phyloP scores from a whole-genome alignment of 2,113 vertebrate genomes.

The Gnathochromis pfefferi region DNA sequence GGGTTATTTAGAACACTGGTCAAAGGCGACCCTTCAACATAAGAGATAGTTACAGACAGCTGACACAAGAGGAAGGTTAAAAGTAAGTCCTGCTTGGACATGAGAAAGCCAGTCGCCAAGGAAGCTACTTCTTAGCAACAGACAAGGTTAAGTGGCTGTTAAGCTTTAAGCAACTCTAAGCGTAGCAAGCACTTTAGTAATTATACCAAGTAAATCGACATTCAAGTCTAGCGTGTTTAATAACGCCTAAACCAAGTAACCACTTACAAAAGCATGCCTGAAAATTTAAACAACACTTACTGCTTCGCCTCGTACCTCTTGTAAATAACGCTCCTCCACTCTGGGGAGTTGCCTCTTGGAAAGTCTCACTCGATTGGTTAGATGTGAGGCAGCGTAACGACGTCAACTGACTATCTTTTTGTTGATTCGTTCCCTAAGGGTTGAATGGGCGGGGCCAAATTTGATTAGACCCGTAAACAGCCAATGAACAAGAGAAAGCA shows the following conservation, averaged over 20 bases:
- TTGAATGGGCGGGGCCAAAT: not conserved
- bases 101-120: not conserved
- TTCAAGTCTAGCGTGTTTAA: not conserved
- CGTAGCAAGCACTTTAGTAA: not conserved
- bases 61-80: not conserved
- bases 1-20: not conserved
- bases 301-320: not conserved
- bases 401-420: rapidly evolving
- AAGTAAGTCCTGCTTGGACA: not conserved
- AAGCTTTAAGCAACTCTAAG: not conserved
- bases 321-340: not conserved
- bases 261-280: not conserved
- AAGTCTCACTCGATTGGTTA: conserved; percentile 20
- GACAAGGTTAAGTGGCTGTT: not conserved
- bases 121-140: conserved; percentile 28
- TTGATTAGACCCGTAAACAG: not conserved
- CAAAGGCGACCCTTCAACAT: not conserved
- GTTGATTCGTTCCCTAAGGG: not conserved
- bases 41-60: not conserved
- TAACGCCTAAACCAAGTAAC: not conserved
- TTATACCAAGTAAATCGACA: not conserved
- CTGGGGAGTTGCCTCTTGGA: not conserved
- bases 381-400: not conserved
- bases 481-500: conserved; percentile 15
- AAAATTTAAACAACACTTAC: conserved; percentile 6